Base-by-base conservation (phyloP, 1,140 invertebrate genomes). In the Araneus ventricosus region DNA sequence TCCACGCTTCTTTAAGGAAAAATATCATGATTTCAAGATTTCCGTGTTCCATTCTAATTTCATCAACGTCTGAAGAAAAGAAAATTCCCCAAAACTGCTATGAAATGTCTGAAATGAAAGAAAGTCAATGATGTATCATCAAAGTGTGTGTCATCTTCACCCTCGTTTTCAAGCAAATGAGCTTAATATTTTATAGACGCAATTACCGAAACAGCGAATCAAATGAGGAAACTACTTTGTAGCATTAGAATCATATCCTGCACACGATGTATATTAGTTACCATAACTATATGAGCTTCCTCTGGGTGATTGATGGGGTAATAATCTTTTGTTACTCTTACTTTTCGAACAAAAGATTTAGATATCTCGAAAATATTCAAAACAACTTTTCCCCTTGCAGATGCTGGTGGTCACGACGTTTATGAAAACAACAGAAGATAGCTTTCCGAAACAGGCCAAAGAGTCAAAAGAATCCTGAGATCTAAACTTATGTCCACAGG, bases 371-470 rank as follows among this genome's bases (percentile, higher is more conserved):
- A 39, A 84, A 45, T 57, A 45, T 84, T 52, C 45, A 34, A 27
- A 88, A 39, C 39, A 88, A 20, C 61, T 75, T 45, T 70, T 70
- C 22, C n/a, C 59, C 87, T 20, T 70, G 59, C 59, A 67, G 86
- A 88, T 80, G 88, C 88, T 90, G n/a, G 70, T 80, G 75, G 88
- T 90, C 88, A 90, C 88, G 88, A 90, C 41, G 39, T 59, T 84
- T 84, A 84, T 84, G 82, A 57, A 84, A 57, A 57, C 82, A 45
- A 8, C 82, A 27, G 34, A 75, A 37, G 61, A 67, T 63, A 39
- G 34, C 22, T 67, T 70, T 63, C 86, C 22, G 39, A 88, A 88
- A 67, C 86, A 88, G 86, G 86, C 86, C 86, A 90, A 90, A 79
- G 41, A 57, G 41, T 84, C 41, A 84, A 84, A 88, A 67, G 34